These are phyloP conservation scores for Antechinus stuartii DNA, from an alignment of 2,113 vertebrate species.

Conservation along the genomic window DNA sequence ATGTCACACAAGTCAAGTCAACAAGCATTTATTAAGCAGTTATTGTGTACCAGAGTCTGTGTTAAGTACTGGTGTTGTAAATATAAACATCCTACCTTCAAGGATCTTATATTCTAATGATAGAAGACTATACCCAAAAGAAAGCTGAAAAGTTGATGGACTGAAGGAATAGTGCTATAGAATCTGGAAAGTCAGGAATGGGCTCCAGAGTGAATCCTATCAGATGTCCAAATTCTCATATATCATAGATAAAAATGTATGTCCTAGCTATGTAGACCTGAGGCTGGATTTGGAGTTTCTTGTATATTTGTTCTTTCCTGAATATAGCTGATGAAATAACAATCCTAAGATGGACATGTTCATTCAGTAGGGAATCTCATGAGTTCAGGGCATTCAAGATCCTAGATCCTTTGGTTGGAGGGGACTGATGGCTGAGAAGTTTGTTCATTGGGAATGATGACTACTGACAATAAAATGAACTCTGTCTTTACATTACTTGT, in stretches of 20 bases:
- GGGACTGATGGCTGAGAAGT: background rate
- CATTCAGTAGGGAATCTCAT: background rate
- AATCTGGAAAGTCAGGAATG: background rate
- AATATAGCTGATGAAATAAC: background rate
- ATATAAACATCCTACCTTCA: background rate
- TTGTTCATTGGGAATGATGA: background rate
- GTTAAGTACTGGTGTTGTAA: background rate
- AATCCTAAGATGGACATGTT: background rate
- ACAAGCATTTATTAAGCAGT: background rate
- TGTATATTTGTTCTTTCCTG: background rate
- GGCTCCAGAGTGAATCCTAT: background rate
- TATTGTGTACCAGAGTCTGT: background rate
- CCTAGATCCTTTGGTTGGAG: background rate
- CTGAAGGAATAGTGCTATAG: background rate
- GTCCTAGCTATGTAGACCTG: background rate
- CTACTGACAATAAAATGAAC: background rate
- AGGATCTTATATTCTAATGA: background rate
- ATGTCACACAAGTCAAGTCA: background rate
- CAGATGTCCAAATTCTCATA: background rate
- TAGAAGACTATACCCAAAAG: background rate
- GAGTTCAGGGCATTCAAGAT: background rate
- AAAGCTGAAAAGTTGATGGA: background rate
- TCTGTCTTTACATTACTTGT: background rate
- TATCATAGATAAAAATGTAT: fast-evolving
- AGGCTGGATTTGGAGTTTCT: background rate